A percentile compares a stretch with the other conserved stretches of the same genome.
phyloP scores from a whole-genome alignment of 2,113 vertebrate genomes.

The Sebastes schlegelii region DNA sequence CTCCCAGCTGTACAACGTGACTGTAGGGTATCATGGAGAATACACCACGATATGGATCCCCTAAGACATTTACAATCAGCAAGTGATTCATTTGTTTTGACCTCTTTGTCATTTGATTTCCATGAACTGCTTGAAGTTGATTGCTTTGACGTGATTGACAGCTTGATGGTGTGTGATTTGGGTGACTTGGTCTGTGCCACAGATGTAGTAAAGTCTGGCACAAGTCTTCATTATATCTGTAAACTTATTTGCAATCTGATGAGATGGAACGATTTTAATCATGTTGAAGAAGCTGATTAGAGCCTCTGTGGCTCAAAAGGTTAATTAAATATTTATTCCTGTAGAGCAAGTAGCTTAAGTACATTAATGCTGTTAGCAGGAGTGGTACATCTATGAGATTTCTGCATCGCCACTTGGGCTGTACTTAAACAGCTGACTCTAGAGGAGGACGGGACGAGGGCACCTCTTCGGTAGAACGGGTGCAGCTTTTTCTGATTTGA shows the following conservation, averaged over 20 bases:
- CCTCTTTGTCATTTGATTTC: slow-evolving; percentile 40
- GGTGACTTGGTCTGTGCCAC: slow-evolving; percentile 9
- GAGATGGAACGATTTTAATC: slow-evolving; percentile 50
- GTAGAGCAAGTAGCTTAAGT: slow-evolving; percentile 50
- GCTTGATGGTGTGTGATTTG: slow-evolving; percentile 33
- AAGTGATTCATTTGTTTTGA: slow-evolving; percentile 45
- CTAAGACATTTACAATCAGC: slow-evolving; percentile 34
- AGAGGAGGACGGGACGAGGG: background rate
- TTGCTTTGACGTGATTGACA: slow-evolving; percentile 64
- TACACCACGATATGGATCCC: slow-evolving; percentile 30
- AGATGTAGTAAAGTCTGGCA: slow-evolving; percentile 34
- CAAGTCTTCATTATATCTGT: slow-evolving; percentile 41
- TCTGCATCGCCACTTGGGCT: background rate
- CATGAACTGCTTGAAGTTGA: slow-evolving; percentile 43
- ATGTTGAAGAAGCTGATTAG: slow-evolving; percentile 53
- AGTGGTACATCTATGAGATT: slow-evolving; percentile 11
- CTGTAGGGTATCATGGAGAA: background rate
- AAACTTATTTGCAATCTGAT: slow-evolving; percentile 50
- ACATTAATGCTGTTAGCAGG: slow-evolving; percentile 26
- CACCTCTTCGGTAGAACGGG: background rate
- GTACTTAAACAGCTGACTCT: background rate
- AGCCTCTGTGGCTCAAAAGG: slow-evolving; percentile 47
- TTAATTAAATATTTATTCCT: slow-evolving; percentile 66
- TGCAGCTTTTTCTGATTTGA: background rate
- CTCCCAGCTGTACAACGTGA: background rate